Percentiles rank a stretch among this genome's conserved stretches.
Conservation (phyloP, 2,113 vertebrate species). For the Anhinga anhinga region DNA sequence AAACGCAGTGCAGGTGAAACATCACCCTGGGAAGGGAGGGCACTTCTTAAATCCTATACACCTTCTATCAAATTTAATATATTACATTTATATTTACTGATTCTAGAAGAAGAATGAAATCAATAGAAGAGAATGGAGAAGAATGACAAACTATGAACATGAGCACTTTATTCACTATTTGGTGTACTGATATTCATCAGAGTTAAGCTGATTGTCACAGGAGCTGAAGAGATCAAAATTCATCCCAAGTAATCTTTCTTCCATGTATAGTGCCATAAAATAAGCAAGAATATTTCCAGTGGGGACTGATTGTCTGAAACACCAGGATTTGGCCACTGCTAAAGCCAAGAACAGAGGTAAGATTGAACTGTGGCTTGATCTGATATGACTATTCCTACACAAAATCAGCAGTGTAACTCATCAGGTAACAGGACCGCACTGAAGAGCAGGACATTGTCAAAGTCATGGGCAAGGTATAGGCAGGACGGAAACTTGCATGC, state of each 20-base stretch:
- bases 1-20: not conserved
- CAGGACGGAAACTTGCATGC: not conserved
- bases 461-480: not conserved
- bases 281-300: not conserved
- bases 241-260: not conserved
- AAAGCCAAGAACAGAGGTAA: not conserved
- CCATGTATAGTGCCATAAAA: not conserved
- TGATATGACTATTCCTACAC: not conserved
- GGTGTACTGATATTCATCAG: not conserved
- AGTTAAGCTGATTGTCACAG: not conserved
- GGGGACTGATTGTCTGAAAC: not conserved
- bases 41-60: not conserved
- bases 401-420: not conserved
- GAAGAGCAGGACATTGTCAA: not conserved
- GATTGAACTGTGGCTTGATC: not conserved
- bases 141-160: not conserved
- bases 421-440: not conserved
- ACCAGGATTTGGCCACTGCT: not conserved
- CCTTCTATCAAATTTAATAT: not conserved
- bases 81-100: not conserved
- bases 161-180: not conserved
- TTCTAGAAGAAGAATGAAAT: not conserved
- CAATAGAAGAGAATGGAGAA: not conserved
- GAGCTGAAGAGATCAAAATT: not conserved
- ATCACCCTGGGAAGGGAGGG: not conserved